Evolutionary conservation across 1,140 invertebrate species (phyloP).

Genomic region (Andrena cerasifolii): DNA sequence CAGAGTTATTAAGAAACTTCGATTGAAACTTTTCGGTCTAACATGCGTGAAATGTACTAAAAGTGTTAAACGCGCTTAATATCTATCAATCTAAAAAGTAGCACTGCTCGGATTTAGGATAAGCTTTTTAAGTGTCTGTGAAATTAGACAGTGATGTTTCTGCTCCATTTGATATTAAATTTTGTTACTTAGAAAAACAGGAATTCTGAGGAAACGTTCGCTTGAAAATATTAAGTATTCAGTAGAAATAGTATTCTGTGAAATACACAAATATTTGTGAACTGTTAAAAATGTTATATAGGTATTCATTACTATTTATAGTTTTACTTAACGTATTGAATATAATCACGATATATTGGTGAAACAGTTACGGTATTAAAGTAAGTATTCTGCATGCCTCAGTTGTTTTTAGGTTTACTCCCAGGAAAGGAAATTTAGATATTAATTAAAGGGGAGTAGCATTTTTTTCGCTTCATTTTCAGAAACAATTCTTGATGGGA

Average conservation of each 20-base stretch:
- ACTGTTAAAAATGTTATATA: not conserved
- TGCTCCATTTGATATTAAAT: not conserved
- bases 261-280: too few relatives aligned
- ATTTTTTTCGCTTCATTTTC: not conserved
- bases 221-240: not conserved
- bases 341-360: not conserved
- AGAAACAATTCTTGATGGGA: not conserved
- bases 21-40: not conserved
- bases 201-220: not conserved
- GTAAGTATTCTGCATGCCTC: not conserved
- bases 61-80: slow-evolving; percentile 1
- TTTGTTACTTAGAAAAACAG: not conserved
- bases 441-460: too few relatives aligned
- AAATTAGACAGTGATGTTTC: slow-evolving; percentile 28
- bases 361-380: not conserved
- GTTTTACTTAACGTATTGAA: not conserved
- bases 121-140: slow-evolving; percentile 12
- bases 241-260: not conserved
- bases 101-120: too few relatives aligned
- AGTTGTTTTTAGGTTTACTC: not conserved
- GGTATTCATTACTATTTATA: not conserved
- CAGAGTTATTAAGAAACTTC: not conserved
- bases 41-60: not conserved
- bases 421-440: not conserved
- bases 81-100: not conserved